These are phyloP conservation scores for Psilopsiagon aymara DNA, from an alignment of 2,113 vertebrate species.

Conservation along the genomic window DNA sequence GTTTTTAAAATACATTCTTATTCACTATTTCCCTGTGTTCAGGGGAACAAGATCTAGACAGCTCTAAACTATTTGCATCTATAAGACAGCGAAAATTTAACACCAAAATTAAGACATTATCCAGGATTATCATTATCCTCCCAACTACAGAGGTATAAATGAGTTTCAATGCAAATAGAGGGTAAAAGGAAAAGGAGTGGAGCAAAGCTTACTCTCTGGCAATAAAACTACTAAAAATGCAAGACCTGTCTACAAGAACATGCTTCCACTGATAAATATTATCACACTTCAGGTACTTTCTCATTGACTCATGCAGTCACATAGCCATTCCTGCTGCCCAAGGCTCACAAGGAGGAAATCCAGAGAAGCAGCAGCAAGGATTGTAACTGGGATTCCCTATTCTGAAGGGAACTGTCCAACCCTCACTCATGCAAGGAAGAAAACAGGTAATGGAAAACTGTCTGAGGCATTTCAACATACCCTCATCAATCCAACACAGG, in stretches of 20 bases:
- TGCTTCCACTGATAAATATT: not conserved
- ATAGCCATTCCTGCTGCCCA: not conserved
- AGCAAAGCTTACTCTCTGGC: not conserved
- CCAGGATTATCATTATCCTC: slow-evolving; percentile 4
- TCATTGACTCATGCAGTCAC: not conserved
- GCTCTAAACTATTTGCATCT: not conserved
- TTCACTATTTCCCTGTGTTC: not conserved
- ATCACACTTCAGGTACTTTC: not conserved
- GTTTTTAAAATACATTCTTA: not conserved
- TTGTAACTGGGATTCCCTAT: not conserved
- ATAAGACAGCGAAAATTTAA: not conserved
- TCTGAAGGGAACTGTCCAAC: not conserved
- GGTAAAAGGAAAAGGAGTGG: not conserved
- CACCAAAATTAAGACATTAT: not conserved
- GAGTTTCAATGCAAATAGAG: not conserved
- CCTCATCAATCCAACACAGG: not conserved
- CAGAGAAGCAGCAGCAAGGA: not conserved
- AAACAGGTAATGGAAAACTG: not conserved
- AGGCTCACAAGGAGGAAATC: not conserved
- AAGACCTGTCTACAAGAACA: not conserved
- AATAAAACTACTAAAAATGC: not conserved
- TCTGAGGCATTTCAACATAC: not conserved
- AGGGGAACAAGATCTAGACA: not conserved
- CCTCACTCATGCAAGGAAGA: not conserved
- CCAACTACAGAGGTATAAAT: not conserved